Conservation (phyloP, 1,140 invertebrate genomes). For the Hetaerina americana region DNA sequence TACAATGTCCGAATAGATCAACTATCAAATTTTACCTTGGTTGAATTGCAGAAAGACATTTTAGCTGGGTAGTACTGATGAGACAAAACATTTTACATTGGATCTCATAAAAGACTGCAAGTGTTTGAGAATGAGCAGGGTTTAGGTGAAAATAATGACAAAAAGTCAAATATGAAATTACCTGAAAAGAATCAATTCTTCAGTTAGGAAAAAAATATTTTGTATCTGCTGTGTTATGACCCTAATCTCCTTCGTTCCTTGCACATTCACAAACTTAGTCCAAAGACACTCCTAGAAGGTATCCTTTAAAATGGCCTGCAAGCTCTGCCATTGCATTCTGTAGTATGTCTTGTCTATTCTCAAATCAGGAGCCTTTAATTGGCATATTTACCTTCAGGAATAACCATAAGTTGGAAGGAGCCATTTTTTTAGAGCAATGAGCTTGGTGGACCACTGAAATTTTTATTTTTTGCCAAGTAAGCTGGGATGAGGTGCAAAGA, state of each 20-base stretch:
- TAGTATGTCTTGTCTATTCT: background rate
- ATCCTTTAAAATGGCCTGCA: background rate
- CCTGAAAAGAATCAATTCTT: too few relatives aligned
- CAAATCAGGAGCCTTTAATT: background rate
- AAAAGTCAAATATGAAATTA: too few relatives aligned
- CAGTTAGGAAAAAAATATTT: too few relatives aligned
- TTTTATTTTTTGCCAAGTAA: background rate
- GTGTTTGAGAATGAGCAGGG: too few relatives aligned
- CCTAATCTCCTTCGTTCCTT: background rate
- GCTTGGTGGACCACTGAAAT: background rate
- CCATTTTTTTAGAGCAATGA: background rate
- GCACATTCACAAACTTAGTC: background rate
- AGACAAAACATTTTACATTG: too few relatives aligned
- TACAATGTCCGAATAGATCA: too few relatives aligned
- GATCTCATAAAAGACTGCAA: too few relatives aligned
- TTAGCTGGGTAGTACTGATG: too few relatives aligned
- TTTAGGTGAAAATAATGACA: too few relatives aligned
- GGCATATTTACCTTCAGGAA: background rate
- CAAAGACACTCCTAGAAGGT: background rate
- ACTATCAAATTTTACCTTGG: too few relatives aligned
- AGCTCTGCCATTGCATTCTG: background rate
- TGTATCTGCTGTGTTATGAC: too few relatives aligned
- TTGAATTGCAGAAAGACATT: too few relatives aligned
- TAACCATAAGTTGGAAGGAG: background rate
- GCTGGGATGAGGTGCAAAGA: background rate